Percentiles rank a stretch among this genome's conserved stretches.
Conservation (phyloP, 2,113 vertebrate species). For the Halichoerus grypus region DNA sequence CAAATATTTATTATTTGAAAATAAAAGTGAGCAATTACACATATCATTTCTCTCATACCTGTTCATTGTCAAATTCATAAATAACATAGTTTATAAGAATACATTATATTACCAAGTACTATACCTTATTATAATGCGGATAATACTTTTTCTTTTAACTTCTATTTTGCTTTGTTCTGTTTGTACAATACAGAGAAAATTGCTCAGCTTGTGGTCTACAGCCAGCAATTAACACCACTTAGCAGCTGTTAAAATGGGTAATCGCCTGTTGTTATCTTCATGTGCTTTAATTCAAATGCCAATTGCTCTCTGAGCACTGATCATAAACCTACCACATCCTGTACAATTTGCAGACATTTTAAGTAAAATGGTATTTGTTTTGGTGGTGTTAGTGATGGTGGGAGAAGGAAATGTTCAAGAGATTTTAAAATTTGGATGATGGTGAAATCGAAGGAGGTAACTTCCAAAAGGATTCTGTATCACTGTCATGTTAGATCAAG, state of each 20-base stretch:
- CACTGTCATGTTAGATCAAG: not conserved
- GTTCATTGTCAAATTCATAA: not conserved
- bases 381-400: not conserved
- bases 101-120: not conserved
- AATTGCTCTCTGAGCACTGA: conserved; percentile 81
- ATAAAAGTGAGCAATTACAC: not conserved
- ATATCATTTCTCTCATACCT: not conserved
- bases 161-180: conserved; percentile 81
- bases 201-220: conserved; percentile 83
- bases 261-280: conserved; percentile 83
- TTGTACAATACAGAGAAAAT: conserved; percentile 83
- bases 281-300: conserved; percentile 82
- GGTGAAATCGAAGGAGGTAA: not conserved
- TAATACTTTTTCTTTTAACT: conserved; percentile 76
- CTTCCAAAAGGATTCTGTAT: not conserved
- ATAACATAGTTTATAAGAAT: not conserved
- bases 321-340: conserved; percentile 78
- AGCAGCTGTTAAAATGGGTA: conserved; percentile 86
- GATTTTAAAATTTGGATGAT: not conserved
- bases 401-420: not conserved
- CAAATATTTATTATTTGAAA: not conserved
- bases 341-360: conserved; percentile 68
- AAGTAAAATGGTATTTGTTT: not conserved
- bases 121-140: not conserved
- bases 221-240: conserved; percentile 87